phyloP scores from a whole-genome alignment of 2,888 invertebrate species.

The Steinernema carpocapsae region DNA sequence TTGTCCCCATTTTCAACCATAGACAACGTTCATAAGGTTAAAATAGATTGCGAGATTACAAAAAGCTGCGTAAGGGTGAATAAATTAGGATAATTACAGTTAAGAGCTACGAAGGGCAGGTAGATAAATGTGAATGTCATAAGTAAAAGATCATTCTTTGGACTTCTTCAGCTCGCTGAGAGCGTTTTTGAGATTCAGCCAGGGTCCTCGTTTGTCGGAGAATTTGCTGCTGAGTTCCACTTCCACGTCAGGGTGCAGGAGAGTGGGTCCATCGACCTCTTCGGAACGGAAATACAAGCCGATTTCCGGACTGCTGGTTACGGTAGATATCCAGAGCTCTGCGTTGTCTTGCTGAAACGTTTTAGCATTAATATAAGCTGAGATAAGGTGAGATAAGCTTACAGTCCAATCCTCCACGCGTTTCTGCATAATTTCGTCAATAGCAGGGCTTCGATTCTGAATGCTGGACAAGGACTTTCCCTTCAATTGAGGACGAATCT shows the following conservation, averaged over 20 bases:
- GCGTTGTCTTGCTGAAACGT: slow-evolving; percentile 16
- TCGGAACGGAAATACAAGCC: background rate
- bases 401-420: background rate
- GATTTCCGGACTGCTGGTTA: background rate
- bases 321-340: background rate
- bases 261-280: slow-evolving; percentile 1
- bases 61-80: background rate
- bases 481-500: background rate
- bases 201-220: background rate
- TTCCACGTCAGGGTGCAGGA: background rate
- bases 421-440: background rate
- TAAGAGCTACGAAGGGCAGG: slow-evolving; percentile 9
- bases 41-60: background rate
- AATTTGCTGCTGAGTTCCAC: background rate
- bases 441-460: background rate
- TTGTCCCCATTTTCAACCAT: too few species aligned
- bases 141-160: background rate
- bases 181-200: slow-evolving; percentile 20
- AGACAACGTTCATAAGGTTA: background rate
- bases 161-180: slow-evolving; percentile 17
- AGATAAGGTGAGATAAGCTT: too few species aligned
- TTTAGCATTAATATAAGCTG: too few species aligned
- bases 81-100: background rate
- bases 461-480: background rate
- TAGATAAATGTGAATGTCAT: background rate